Evolutionary conservation across 2,888 invertebrate genomes (phyloP).

Genomic region (Leucophenga maculata): DNA sequence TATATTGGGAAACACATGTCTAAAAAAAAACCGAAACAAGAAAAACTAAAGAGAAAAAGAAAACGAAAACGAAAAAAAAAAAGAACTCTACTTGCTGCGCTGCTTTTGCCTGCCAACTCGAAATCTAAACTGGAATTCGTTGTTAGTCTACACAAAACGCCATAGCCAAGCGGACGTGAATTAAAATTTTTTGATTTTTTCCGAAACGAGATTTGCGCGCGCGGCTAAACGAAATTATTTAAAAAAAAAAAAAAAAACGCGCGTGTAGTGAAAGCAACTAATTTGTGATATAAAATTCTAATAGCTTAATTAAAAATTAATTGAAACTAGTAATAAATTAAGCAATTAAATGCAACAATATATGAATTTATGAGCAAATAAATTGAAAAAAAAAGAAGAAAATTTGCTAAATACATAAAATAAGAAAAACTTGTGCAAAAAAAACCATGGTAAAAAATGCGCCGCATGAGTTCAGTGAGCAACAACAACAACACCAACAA

Average conservation of each 20-base stretch:
- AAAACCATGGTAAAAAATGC: slow-evolving; percentile 15
- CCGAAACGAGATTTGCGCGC: neutral
- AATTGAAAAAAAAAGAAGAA: slow-evolving; percentile 13
- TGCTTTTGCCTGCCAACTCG: slow-evolving; percentile 20
- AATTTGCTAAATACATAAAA: slow-evolving; percentile 23
- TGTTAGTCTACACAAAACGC: slow-evolving; percentile 66
- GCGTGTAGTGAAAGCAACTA: neutral
- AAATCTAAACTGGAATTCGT: slow-evolving; percentile 40
- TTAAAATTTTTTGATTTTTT: neutral
- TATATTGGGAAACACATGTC: neutral
- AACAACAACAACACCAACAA: slow-evolving; percentile 41
- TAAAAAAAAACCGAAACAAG: slow-evolving; percentile 15
- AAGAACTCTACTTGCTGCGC: slow-evolving; percentile 17
- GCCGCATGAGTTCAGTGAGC: neutral
- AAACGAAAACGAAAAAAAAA: slow-evolving; percentile 9
- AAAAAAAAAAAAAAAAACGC: neutral
- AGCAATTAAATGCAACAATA: neutral
- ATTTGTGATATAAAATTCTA: slow-evolving; percentile 22
- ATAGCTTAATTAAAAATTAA: neutral
- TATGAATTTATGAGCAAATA: neutral
- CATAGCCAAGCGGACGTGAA: slow-evolving; percentile 60
- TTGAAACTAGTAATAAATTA: neutral
- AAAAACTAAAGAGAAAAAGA: slow-evolving; percentile 24
- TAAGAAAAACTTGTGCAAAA: slow-evolving; percentile 35
- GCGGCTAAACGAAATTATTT: slow-evolving; percentile 14